A percentile compares a stretch with the other conserved stretches of the same genome.
Conservation (phyloP, 1,140 invertebrate genomes). For the Drosophila busckii region DNA sequence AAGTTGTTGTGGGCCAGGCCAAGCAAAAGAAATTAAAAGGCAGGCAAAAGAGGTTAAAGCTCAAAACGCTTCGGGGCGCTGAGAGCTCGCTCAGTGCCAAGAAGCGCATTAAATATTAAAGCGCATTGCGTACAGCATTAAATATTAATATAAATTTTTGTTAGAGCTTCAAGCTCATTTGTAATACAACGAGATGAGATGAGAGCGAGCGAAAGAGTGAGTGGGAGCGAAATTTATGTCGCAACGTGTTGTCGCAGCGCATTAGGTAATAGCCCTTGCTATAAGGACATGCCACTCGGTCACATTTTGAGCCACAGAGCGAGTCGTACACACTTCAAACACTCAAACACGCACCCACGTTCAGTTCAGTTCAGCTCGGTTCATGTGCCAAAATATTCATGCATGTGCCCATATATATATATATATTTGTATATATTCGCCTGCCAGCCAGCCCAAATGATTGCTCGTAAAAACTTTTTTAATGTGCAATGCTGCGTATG, state of each 20-base stretch:
- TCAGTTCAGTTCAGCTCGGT: too few species aligned
- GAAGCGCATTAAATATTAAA: conserved; percentile 56
- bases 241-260: conserved; percentile 36
- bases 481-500: conserved; percentile 43
- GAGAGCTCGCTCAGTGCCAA: conserved; percentile 11
- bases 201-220: too few species aligned
- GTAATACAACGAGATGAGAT: conserved; percentile 67
- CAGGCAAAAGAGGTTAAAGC: background rate
- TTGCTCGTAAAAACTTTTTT: conserved; percentile 7
- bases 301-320: background rate
- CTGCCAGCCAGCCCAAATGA: too few species aligned
- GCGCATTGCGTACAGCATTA: conserved; percentile 37
- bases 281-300: conserved; percentile 2
- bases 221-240: conserved; percentile 69
- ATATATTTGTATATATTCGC: too few species aligned
- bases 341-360: conserved; percentile 26
- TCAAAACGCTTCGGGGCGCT: too few species aligned
- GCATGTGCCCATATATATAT: too few species aligned
- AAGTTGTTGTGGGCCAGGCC: too few species aligned
- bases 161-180: conserved; percentile 48
- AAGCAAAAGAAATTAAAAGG: too few species aligned
- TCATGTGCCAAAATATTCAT: conserved; percentile 26
- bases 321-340: conserved; percentile 21
- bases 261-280: conserved; percentile 60
- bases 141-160: conserved; percentile 47